Evolutionary conservation across 2,888 invertebrate genomes (phyloP), one percentile per base, ranked within the genome.

Genomic region (Teleogryllus oceanicus): DNA sequence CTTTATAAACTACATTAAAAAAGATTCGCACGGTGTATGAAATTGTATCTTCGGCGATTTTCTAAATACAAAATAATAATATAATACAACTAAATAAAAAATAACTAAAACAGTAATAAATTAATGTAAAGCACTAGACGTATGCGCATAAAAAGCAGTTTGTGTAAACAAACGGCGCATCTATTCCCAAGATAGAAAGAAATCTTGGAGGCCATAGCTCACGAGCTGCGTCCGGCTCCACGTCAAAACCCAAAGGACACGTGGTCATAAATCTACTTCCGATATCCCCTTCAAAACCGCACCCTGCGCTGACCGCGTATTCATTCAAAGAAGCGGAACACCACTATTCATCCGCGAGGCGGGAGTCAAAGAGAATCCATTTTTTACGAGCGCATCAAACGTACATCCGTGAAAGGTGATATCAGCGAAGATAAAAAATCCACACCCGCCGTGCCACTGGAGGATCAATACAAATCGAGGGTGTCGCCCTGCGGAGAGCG

Each of bases 331-430:
- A 62, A 13, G 62, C n/a, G 62, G n/a, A 62, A 62, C 16, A 62
- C 62, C 16, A 62, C 62, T 62, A 62, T 62, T 62, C 62, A 62
- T 62, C 62, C 62, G 62, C 62, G 16, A 62, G 62, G 13, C 62
- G 18, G 13, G 13, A 62, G 62, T 62, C 62, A 62, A 62, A 62
- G 62, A n/a, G 62, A 62, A 62, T 62, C 62, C 62, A 62, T 62
- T 62, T 62, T 62, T 62, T 62, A 62, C 62, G 62, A 62, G 16
- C 62, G 62, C 62, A 18, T 62, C 62, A 62, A 62, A 62, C 62
- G 62, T 62, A 62, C 62, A 62, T 62, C 62, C 62, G 62, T 62
- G 62, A 62, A 62, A 62, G 62, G 62, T 62, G 62, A 62, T 62
- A 62, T 62, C 62, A 62, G 62, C 62, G 62, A 13, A n/a, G 62